Conservation (phyloP, 2,888 invertebrate species). For the Eupithecia insigniata region DNA sequence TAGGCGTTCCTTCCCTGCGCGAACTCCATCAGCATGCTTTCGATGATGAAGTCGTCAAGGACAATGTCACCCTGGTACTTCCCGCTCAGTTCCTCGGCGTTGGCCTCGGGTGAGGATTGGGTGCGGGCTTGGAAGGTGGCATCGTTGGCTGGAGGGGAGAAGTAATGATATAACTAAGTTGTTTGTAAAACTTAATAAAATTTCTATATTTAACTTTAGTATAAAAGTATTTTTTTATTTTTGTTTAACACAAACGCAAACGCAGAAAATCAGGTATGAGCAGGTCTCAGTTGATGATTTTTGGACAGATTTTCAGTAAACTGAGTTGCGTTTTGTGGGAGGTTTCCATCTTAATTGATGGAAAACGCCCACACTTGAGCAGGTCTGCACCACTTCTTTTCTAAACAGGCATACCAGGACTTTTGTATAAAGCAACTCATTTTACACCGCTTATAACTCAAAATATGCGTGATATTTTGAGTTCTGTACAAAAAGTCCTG, state of each 20-base stretch:
- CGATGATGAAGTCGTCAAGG: slow-evolving; percentile 69
- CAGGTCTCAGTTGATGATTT: not conserved
- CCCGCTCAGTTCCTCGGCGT: slow-evolving; percentile 72
- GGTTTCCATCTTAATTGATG: not conserved
- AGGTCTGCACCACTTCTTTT: not conserved
- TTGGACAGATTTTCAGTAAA: not conserved
- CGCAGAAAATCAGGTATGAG: not conserved
- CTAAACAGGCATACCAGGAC: too few species aligned
- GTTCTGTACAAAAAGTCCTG: too few species aligned
- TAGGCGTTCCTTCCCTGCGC: slow-evolving; percentile 70
- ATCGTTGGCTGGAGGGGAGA: slow-evolving; percentile 49
- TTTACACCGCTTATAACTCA: too few species aligned
- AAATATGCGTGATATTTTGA: too few species aligned
- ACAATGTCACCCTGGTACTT: slow-evolving; percentile 75
- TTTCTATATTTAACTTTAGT: too few species aligned
- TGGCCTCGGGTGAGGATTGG: slow-evolving; percentile 50
- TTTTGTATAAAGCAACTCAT: too few species aligned
- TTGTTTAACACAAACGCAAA: too few species aligned
- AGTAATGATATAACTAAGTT: not conserved
- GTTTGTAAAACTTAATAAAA: too few species aligned
- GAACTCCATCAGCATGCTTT: slow-evolving; percentile 64
- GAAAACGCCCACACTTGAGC: not conserved
- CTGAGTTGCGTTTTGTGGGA: too few species aligned
- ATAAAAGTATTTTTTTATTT: too few species aligned
- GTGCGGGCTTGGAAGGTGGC: slow-evolving; percentile 53